Evolutionary conservation across 2,113 vertebrate genomes (phyloP).

Genomic region (Nerophis ophidion): DNA sequence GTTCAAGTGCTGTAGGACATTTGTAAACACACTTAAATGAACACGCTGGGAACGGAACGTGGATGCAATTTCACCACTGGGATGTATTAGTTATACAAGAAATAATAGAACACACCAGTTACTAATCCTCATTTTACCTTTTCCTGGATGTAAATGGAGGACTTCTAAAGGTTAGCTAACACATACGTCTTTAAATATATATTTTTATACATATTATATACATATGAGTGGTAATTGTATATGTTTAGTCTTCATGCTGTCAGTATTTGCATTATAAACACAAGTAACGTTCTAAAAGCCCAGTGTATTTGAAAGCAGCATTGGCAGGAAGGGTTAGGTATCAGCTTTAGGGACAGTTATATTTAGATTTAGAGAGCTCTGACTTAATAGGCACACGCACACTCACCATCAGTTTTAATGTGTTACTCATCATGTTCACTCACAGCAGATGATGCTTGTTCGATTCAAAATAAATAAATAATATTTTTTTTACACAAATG

Average conservation of each 20-base stretch:
- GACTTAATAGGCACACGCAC: slow-evolving; percentile 8
- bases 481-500: background rate
- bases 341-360: slow-evolving; percentile 59
- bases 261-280: background rate
- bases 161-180: background rate
- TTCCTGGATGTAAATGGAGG: no score
- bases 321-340: slow-evolving; percentile 32
- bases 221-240: no score
- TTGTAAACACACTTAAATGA: accelerated
- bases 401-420: background rate
- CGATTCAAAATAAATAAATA: background rate
- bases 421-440: background rate
- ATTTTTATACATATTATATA: no score
- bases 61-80: background rate
- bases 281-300: accelerated
- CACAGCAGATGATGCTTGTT: background rate
- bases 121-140: background rate
- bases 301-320: slow-evolving; percentile 29
- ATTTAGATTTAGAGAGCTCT: slow-evolving; percentile 71
- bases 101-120: background rate
- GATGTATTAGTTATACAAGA: background rate
- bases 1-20: slow-evolving; percentile 34
- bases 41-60: background rate
- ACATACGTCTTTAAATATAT: no score
- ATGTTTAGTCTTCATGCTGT: background rate